These are phyloP conservation scores for Sciurus carolinensis DNA, from an alignment of 2,797 vertebrate species.

Conservation along the genomic window DNA sequence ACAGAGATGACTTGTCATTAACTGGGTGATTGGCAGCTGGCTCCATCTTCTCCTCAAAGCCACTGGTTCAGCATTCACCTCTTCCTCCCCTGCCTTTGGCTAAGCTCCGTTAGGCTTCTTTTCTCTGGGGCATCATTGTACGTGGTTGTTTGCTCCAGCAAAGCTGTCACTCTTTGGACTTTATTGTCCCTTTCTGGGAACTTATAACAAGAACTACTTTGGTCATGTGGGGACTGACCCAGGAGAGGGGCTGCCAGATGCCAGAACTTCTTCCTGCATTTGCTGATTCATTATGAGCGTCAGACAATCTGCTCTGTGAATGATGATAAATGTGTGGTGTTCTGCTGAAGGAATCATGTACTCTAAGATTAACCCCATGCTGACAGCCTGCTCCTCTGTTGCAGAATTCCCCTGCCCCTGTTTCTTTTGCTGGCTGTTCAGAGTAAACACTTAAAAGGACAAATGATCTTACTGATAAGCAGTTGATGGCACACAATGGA, in stretches of 20 bases:
- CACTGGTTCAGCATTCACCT: background rate
- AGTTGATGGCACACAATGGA: too few relatives aligned
- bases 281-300: background rate
- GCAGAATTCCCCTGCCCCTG: background rate
- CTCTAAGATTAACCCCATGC: background rate
- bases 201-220: slow-evolving; percentile 42
- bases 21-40: background rate
- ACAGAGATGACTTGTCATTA: background rate
- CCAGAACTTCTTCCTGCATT: background rate
- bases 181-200: slow-evolving; percentile 42
- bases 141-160: background rate
- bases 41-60: background rate
- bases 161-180: slow-evolving; percentile 18
- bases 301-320: slow-evolving; percentile 1
- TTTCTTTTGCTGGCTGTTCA: background rate
- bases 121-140: background rate
- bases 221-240: background rate
- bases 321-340: background rate
- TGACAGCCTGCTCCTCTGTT: background rate
- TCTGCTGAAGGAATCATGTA: background rate
- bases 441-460: background rate
- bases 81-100: background rate
- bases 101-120: background rate
- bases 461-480: too few relatives aligned
- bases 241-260: background rate